Evolutionary conservation across 1,140 invertebrate species (phyloP).

Genomic region (Drosophila seguyi): DNA sequence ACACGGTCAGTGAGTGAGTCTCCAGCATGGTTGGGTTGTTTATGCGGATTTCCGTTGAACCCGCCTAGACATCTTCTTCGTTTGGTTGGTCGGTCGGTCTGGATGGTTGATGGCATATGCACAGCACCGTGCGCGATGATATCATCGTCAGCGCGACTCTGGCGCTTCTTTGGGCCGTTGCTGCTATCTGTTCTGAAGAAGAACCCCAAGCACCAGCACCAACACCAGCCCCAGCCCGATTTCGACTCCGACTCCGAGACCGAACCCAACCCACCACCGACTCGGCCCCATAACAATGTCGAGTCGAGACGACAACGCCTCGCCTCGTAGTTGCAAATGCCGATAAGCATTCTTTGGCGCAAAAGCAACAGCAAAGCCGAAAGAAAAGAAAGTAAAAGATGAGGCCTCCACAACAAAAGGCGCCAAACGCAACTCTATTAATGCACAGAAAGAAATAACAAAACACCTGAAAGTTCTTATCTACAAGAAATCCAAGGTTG

Average conservation of each 20-base stretch:
- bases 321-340: constrained; percentile 59
- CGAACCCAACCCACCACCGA: constrained; percentile 43
- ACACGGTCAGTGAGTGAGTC: constrained; percentile 29
- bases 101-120: constrained; percentile 31
- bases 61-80: constrained; percentile 63
- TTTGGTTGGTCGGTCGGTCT: constrained; percentile 3
- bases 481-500: neutral
- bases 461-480: constrained; percentile 11
- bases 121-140: constrained; percentile 62
- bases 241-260: constrained; percentile 4
- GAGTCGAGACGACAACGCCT: constrained; percentile 38
- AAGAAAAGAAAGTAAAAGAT: constrained; percentile 51
- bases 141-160: constrained; percentile 64
- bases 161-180: constrained; percentile 54
- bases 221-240: neutral
- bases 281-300: constrained; percentile 59
- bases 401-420: constrained; percentile 30
- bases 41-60: constrained; percentile 82
- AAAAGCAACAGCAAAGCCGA: constrained; percentile 29
- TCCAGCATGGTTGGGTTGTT: constrained; percentile 62
- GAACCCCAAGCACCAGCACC: constrained; percentile 15
- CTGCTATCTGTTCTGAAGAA: constrained; percentile 55
- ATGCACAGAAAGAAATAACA: constrained; percentile 26
- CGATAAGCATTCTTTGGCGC: constrained; percentile 74
- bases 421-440: constrained; percentile 27